Evolutionary conservation across 2,797 vertebrate species (phyloP).

Genomic region (Nasua narica): DNA sequence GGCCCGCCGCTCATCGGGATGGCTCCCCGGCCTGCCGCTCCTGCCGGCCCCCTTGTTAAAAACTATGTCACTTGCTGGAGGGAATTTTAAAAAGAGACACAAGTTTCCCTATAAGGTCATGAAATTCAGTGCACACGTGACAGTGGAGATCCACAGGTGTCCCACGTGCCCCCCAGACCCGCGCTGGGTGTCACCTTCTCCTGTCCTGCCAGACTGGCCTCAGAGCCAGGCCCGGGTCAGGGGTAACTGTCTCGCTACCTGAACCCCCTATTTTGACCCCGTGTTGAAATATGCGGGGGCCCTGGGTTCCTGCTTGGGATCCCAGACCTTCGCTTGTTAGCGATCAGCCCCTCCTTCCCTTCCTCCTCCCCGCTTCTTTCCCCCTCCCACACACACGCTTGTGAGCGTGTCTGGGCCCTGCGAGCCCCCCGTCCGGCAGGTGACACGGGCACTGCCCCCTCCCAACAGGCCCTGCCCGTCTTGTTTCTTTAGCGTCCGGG

Average conservation of each 20-base stretch:
- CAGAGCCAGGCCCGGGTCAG: neutral
- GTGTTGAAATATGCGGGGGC: fast-evolving
- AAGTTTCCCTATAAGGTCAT: neutral
- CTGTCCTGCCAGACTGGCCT: neutral
- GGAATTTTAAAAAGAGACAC: neutral
- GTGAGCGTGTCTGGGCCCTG: neutral
- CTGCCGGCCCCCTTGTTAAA: neutral
- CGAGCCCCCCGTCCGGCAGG: neutral
- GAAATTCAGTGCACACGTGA: neutral
- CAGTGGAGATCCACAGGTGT: neutral
- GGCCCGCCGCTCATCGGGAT: fast-evolving
- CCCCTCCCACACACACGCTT: neutral
- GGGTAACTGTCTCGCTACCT: neutral
- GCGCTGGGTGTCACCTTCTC: neutral
- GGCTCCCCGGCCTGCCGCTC: neutral
- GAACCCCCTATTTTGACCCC: neutral
- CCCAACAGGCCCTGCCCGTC: neutral
- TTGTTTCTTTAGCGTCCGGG: neutral
- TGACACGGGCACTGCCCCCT: fast-evolving
- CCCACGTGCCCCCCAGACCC: neutral
- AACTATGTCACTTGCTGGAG: neutral
- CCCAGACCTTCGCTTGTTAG: too few relatives aligned
- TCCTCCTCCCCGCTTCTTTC: neutral
- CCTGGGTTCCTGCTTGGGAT: neutral
- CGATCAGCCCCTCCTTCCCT: too few relatives aligned